Base-by-base conservation (phyloP, 2,113 vertebrate genomes). In the Syngnathus floridae region DNA sequence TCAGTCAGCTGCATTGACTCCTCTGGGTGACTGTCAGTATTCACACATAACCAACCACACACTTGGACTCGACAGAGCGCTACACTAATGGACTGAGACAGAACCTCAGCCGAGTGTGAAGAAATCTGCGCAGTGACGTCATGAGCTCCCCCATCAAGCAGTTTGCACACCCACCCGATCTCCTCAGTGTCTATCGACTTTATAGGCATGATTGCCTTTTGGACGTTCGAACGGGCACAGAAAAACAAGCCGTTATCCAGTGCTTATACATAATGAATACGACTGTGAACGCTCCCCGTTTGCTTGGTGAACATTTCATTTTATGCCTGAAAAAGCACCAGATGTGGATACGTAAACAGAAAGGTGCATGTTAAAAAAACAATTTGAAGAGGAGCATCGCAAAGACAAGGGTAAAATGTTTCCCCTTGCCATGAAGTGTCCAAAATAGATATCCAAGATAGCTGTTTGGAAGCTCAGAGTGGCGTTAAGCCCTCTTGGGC, bases 401-500 rank as follows among this genome's bases (percentile, higher is more conserved):
- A 65, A 67, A 75, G 69, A 71, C 49, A 46, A 65, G 66, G 52
- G 59, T 14, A 52, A 75, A 69, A 67, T 55, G 36, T 69, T 67
- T 49, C 64, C 26, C 67, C 67, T 56, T 64, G 64, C 69, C 61
- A 73, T 74, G 72, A 76, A 74, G 78, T 43, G 59, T 80, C 76
- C 58, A 75, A 69, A 78, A 85, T 78, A 71, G 84, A 79, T 84
- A 56, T 46, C 21, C 69, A 86, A 76, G 80, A 87, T 82, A 87
- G 80, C 80, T 75, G 75, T 75, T 79, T 84, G 84, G 80, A 90
- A 86, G 85, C 86, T 84, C 84, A 79, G 79, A 78, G 82, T 77
- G 75, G 84, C 79, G 78, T 86, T 87, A 87, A 91, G 84, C 82
- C 82, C 87, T 89, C 82, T 86, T 82, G 80, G 82, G 80, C 83